Base-by-base conservation (phyloP, 2,797 vertebrate genomes). In the Clarias platycephalus region DNA sequence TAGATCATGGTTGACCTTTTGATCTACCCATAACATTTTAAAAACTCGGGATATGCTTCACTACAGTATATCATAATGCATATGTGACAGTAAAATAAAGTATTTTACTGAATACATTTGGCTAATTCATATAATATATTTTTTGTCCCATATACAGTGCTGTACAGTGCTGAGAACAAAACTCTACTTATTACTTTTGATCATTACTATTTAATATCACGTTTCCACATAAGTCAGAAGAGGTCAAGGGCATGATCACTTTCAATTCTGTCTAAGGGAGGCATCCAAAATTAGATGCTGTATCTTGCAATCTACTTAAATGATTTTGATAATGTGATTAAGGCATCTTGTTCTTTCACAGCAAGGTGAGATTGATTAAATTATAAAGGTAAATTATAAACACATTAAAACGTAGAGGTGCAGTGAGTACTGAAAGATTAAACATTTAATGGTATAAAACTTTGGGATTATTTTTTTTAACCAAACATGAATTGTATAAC, bases 241-340 rank as follows among this genome's bases (percentile, higher is more conserved):
- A 66, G 62, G 78, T 67, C 78, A 80, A 67, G 62, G 78, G 15
- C 62, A 28, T 15, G 44, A 63, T 22, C 9, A 31, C 18, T 53
- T 66, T 2, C 62, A 53, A 22, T 79, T 64, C 24, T 44, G 31
- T 15, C 22, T 63, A 60, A 26, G 26, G 34, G n/a, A 63, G 24
- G 37, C 77, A 44, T 12, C 58, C 53, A 60, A 70, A 74, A 75
- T 71, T 44, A 57, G 44, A 58, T 60, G 74, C 9, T 82, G 31
- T 68, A 75, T 58, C 40, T 57, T 60, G n/a, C 66, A 63, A 88
- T 80, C 81, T 66, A 81, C 80, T 85, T 77, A 71, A 44, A 49
- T 57, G 5, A 31, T 79, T 84, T 76, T 49, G 18, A 62, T 83
- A 82, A 87, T 83, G 62, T 64, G 70, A 85, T 83, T 71, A 83